Evolutionary conservation across 2,888 invertebrate species (phyloP), one percentile per base, ranked within the genome.

Genomic region (Heliothis peltigera): DNA sequence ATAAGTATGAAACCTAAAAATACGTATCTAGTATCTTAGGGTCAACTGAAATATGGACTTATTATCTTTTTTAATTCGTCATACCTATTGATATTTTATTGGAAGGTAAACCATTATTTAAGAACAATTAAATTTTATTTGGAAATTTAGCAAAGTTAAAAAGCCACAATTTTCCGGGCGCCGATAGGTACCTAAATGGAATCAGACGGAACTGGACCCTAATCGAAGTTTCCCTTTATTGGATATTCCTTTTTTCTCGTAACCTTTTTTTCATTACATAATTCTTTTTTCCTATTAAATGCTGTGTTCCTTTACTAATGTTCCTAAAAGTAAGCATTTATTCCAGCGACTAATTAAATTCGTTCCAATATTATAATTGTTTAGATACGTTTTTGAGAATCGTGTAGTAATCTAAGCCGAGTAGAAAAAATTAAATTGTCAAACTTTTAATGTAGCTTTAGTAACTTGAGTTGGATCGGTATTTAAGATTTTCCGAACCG

Each of bases 401-500:
- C 5, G 0, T 39, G n/a, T n/a, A n/a, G 15, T n/a, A 39, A 15
- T n/a, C n/a, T 39, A 39, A n/a, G 42, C 8, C 3, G n/a, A n/a
- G 42, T 5, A 42, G n/a, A 51, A 43, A 49, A 49, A n/a, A 8
- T 35, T 39, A 60, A 60, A 73, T 77, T 64, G 59, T 57, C 72
- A 77, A 60, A 73, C 49, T 77, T 73, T 72, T 54, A 64, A 76
- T 44, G 35, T 53, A 47, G 76, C 32, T 43, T 59, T 56, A 70
- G 63, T 75, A 58, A 56, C 21, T 59, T 48, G 59, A 56, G 56
- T 49, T 46, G 55, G 60, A 77, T 72, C 46, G 49, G 65, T 77
- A 57, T 73, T 73, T 71, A 57, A 73, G 72, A 73, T 73, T 72
- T 19, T 72, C 22, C 48, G 59, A 60, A 57, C 59, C 56, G 77